phyloP scores from a whole-genome alignment of 2,888 invertebrate genomes.

The Cylloceria caligata region DNA sequence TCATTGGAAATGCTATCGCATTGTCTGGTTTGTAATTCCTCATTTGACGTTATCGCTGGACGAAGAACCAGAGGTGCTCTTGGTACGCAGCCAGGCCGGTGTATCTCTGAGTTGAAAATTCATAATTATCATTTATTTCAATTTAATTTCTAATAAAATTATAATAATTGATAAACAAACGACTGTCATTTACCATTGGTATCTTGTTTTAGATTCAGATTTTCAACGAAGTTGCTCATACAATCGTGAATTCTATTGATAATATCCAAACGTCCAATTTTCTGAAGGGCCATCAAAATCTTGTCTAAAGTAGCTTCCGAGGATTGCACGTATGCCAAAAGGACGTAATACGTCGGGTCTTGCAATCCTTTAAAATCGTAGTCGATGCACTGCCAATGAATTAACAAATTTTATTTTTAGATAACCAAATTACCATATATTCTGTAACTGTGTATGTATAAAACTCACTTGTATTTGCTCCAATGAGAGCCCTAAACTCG shows the following conservation, averaged over 20 bases:
- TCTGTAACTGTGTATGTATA: neutral
- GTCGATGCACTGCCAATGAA: conserved; percentile 83
- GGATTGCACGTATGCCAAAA: conserved; percentile 86
- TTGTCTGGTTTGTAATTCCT: conserved; percentile 43
- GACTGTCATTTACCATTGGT: conserved; percentile 26
- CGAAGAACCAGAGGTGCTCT: conserved; percentile 76
- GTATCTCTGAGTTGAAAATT: conserved; percentile 40
- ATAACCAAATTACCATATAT: too few relatives aligned
- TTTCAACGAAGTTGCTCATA: conserved; percentile 51
- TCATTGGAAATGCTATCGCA: conserved; percentile 27
- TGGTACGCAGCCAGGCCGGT: conserved; percentile 69
- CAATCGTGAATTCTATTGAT: conserved; percentile 85
- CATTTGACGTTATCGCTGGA: conserved; percentile 56
- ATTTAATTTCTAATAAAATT: neutral
- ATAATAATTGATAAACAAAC: neutral
- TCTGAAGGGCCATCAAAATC: conserved; percentile 85
- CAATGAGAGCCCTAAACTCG: conserved; percentile 75
- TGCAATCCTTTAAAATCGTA: conserved; percentile 85
- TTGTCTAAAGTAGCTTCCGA: conserved; percentile 86
- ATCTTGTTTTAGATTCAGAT: conserved; percentile 44
- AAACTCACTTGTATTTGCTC: conserved; percentile 79
- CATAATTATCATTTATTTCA: neutral
- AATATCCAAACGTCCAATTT: conserved; percentile 86
- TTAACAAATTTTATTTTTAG: neutral
- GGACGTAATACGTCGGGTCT: conserved; percentile 86